Conservation (phyloP, 2,797 vertebrate species). For the Neosilurus hyrtlii region DNA sequence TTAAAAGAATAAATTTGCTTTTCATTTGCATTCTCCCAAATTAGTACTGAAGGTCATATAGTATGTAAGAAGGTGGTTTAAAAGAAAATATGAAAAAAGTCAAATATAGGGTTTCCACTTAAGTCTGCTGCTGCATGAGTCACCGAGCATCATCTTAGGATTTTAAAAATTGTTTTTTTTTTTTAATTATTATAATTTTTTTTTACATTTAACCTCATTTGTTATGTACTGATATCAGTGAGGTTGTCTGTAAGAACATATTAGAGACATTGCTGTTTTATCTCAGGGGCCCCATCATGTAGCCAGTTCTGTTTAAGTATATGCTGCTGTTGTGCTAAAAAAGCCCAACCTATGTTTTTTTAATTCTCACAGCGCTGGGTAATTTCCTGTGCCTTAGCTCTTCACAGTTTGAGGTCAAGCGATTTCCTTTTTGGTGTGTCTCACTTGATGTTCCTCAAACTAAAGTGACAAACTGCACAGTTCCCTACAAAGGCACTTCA, state of each 20-base stretch:
- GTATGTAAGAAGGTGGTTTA: not conserved
- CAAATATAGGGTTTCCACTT: not conserved
- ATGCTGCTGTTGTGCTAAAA: conserved; percentile 40
- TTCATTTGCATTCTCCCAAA: conserved; percentile 28
- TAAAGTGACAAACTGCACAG: conserved; percentile 52
- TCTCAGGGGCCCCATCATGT: not conserved
- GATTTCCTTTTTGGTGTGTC: conserved; percentile 60
- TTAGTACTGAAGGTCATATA: not conserved
- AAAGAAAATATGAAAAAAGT: not conserved
- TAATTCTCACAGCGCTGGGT: conserved; percentile 49
- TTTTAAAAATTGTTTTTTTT: too few relatives aligned
- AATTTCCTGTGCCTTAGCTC: conserved; percentile 58
- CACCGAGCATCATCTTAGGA: not conserved
- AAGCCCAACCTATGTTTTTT: conserved; percentile 43
- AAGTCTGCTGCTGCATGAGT: not conserved
- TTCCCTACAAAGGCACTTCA: conserved; percentile 39
- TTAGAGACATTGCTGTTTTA: not conserved
- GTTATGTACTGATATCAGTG: not conserved
- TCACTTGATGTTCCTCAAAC: conserved; percentile 57
- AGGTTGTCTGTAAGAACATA: not conserved
- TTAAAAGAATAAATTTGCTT: conserved; percentile 11
- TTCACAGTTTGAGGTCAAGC: conserved; percentile 58
- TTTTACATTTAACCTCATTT: not conserved
- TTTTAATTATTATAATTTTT: not conserved
- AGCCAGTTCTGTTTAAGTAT: conserved; percentile 18